Evolutionary conservation across 2,113 vertebrate species (phyloP).

Genomic region (Phasianus colchicus): DNA sequence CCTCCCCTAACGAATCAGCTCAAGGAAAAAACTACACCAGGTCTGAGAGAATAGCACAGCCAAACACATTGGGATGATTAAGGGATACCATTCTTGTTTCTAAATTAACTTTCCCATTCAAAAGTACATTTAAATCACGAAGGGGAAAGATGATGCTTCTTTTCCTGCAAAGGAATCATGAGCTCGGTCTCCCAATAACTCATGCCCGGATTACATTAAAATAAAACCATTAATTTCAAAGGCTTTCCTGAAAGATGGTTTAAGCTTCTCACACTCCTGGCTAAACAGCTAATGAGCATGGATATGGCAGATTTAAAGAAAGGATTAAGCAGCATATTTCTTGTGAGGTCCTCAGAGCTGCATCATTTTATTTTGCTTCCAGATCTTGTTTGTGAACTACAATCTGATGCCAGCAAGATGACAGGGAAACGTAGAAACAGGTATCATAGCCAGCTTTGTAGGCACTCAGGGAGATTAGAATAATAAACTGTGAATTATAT

Average conservation of each 20-base stretch:
- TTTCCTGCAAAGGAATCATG: background rate
- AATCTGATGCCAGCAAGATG: background rate
- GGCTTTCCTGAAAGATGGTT: background rate
- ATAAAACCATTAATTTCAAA: background rate
- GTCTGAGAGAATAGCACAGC: background rate
- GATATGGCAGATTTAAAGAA: background rate
- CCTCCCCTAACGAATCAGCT: background rate
- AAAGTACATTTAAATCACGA: background rate
- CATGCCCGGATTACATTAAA: background rate
- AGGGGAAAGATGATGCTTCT: background rate
- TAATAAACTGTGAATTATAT: background rate
- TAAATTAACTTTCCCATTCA: background rate
- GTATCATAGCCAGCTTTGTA: background rate
- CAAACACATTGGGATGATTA: background rate
- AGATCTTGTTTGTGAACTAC: background rate
- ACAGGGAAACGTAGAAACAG: background rate
- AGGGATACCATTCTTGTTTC: background rate
- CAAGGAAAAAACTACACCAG: background rate
- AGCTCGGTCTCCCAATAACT: background rate
- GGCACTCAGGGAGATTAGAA: background rate
- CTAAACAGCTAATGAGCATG: background rate
- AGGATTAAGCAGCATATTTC: background rate
- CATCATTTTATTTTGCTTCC: background rate
- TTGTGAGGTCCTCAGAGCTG: background rate
- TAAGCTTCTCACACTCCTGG: background rate